Conservation (phyloP, 2,113 vertebrate genomes). For the Serilophus lunatus region DNA sequence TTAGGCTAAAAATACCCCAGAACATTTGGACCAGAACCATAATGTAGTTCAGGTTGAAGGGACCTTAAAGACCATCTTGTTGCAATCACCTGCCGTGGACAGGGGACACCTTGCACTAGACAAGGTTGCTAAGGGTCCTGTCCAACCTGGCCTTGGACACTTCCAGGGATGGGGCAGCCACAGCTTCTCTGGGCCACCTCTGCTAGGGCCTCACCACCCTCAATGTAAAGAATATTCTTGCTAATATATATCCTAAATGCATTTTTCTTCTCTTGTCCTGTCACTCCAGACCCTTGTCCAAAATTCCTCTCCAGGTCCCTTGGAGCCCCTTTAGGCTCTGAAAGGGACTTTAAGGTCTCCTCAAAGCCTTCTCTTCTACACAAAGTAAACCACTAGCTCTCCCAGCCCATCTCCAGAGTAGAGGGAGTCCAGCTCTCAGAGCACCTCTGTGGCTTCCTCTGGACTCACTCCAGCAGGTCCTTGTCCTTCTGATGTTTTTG, state of each 20-base stretch:
- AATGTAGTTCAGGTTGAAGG: neutral
- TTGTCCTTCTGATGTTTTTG: neutral
- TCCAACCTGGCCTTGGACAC: neutral
- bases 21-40: neutral
- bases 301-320: neutral
- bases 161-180: neutral
- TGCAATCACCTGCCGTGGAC: neutral
- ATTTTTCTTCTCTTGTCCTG: neutral
- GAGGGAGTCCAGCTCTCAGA: neutral
- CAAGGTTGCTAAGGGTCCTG: neutral
- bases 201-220: neutral
- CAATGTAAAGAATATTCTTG: neutral
- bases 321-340: neutral
- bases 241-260: neutral
- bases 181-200: neutral
- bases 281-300: neutral
- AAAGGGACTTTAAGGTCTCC: neutral
- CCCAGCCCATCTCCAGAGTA: neutral
- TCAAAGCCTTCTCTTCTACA: neutral
- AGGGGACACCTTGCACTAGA: neutral
- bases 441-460: neutral
- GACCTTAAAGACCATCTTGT: neutral
- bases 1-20: neutral
- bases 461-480: neutral
- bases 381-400: neutral